Evolutionary conservation across 2,113 vertebrate species (phyloP).

Genomic region (Paraplagusia blochii): DNA sequence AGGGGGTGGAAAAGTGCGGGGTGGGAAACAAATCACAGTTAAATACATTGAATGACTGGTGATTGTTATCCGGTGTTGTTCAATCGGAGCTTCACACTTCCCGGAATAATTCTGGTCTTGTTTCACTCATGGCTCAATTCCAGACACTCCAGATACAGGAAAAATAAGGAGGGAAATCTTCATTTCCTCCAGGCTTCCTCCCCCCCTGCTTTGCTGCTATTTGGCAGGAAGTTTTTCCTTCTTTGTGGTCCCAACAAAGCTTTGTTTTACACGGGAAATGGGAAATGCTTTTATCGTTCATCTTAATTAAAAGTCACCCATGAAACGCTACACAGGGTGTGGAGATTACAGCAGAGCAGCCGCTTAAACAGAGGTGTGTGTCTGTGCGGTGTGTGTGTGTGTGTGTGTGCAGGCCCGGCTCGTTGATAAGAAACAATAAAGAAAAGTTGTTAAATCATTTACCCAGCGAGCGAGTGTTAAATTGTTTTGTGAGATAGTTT

Average conservation of each 20-base stretch:
- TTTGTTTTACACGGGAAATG: constrained; percentile 17
- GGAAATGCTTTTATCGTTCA: constrained; percentile 34
- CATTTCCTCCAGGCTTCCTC: constrained; percentile 30
- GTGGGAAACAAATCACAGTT: constrained; percentile 60
- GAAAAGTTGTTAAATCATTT: neutral
- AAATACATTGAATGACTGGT: constrained; percentile 47
- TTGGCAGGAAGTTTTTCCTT: constrained; percentile 22
- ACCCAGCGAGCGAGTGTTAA: neutral
- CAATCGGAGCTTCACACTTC: constrained; percentile 44
- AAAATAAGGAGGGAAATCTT: constrained; percentile 19
- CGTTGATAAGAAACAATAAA: neutral
- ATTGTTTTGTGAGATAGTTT: neutral
- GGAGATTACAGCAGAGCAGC: neutral
- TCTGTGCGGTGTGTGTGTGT: neutral
- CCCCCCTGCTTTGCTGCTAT: constrained; percentile 7
- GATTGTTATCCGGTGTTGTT: constrained; percentile 53
- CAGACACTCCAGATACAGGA: constrained; percentile 23
- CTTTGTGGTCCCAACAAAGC: constrained; percentile 35
- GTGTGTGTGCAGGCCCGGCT: neutral
- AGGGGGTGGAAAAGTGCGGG: constrained; percentile 52
- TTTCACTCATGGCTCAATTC: constrained; percentile 47
- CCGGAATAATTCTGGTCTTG: constrained; percentile 37
- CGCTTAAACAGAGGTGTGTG: neutral
- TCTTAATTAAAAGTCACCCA: constrained; percentile 28
- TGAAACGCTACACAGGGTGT: constrained; percentile 5